Base-by-base conservation (phyloP, 2,888 invertebrate species). In the Teinopalpus imperialis region DNA sequence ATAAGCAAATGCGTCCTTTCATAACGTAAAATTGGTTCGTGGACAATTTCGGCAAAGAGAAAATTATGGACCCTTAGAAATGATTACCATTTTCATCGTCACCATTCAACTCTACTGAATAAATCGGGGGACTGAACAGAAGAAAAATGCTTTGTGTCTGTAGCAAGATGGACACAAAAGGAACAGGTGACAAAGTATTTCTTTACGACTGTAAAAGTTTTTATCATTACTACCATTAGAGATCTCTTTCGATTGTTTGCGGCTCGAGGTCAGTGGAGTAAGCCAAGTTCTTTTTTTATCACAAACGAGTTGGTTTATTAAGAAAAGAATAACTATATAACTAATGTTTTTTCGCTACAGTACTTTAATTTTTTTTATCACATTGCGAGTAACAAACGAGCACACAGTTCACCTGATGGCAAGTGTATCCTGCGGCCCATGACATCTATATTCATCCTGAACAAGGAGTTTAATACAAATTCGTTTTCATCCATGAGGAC, bases 1-100 rank as follows among this genome's bases (percentile, higher is more conserved):
- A 82, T 86, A 83, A 82, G 78, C 77, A 81, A 85, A 86, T 80
- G 76, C 72, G 68, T 70, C 71, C 75, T 76, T 81, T 85, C 77
- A 86, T 83, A 81, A 81, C 65, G 74, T 65, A 60, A 78, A 85
- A 85, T 83, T 81, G 82, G 76, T 77, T 74, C 59, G 68, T 69
- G 74, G 70, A 76, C 81, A 74, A 81, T 82, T 78, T 73, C 60
- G 52, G 53, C 8, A 51, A 58, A 58, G 58, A 53, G 61, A 69
- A 56, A 74, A 70, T 69, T 70, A 73, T 70, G 70, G 68, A 62
- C 53, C 57, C 63, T 64, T 58, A 59, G 61, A 63, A 73, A 71
- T 73, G 68, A 79, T 74, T 78, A 66, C 68, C 66, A 48, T 61
- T 59, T 41, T 67, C 57, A 57, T 52, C 49, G 45, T 52, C 45